Conservation (phyloP, 2,888 invertebrate genomes). For the Drosophila mimetica region DNA sequence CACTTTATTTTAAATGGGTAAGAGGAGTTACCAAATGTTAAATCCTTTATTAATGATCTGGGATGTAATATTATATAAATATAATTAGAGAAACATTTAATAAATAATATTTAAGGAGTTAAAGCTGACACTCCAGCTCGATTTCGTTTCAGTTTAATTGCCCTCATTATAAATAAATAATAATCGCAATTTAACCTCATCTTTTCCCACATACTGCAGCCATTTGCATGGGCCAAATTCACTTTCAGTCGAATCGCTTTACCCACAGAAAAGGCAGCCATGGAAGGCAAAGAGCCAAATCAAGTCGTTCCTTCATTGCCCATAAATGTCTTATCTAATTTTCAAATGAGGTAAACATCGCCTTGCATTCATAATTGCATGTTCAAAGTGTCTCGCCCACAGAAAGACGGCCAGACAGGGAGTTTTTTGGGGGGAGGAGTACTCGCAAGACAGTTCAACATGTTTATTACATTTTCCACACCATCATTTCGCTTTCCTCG, state of each 20-base stretch:
- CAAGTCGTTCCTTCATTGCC: slow-evolving; percentile 62
- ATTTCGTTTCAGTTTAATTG: too few species aligned
- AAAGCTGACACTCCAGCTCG: not conserved
- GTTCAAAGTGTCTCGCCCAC: slow-evolving; percentile 72
- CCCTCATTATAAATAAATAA: not conserved
- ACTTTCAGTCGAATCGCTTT: slow-evolving; percentile 8
- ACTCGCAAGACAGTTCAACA: slow-evolving; percentile 49
- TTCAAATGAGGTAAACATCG: slow-evolving; percentile 68
- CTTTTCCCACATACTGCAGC: not conserved
- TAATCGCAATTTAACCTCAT: not conserved
- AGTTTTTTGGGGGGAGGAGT: not conserved
- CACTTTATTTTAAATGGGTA: too few species aligned
- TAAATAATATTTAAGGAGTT: not conserved
- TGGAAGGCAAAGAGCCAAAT: slow-evolving; percentile 35
- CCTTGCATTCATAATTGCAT: slow-evolving; percentile 72
- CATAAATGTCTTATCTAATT: slow-evolving; percentile 72
- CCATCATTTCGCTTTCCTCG: slow-evolving; percentile 63
- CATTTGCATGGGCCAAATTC: slow-evolving; percentile 2
- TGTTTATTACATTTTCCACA: slow-evolving; percentile 76
- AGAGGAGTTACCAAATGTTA: too few species aligned
- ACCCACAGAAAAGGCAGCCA: not conserved
- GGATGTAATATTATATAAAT: too few species aligned
- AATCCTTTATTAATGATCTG: too few species aligned
- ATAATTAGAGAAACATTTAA: not conserved
- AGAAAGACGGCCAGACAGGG: slow-evolving; percentile 25